Conservation (phyloP, 2,888 invertebrate genomes). For the Oxytorus armatus region DNA sequence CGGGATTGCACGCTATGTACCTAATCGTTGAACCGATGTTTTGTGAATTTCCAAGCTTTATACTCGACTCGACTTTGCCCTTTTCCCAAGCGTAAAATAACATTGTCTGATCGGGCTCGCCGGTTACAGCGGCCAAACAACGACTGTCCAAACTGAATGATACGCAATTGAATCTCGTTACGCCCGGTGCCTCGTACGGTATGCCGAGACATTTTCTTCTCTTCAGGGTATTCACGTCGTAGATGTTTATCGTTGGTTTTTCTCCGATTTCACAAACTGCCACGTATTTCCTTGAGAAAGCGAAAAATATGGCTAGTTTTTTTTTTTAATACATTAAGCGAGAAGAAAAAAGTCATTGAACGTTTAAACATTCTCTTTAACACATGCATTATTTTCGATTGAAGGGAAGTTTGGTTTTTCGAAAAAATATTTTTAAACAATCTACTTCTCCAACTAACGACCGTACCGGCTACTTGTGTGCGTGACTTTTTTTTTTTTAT, state of each 20-base stretch:
- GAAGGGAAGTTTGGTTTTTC: no score
- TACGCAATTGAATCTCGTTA: conserved; percentile 89
- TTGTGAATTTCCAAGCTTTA: conserved; percentile 90
- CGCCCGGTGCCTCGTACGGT: conserved; percentile 86
- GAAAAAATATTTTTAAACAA: no score
- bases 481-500: no score
- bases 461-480: no score
- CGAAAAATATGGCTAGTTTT: conserved; percentile 5
- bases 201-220: conserved; percentile 89
- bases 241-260: conserved; percentile 89
- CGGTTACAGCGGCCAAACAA: conserved; percentile 91
- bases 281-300: conserved; percentile 86
- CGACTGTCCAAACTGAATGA: conserved; percentile 94
- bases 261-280: conserved; percentile 88
- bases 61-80: conserved; percentile 91
- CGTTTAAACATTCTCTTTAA: no score
- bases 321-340: no score
- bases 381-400: no score
- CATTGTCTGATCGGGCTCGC: conserved; percentile 93
- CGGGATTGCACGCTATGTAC: conserved; percentile 91
- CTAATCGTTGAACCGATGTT: conserved; percentile 89
- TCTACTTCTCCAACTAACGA: no score
- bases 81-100: conserved; percentile 93
- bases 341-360: no score
- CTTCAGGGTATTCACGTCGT: conserved; percentile 89